These are phyloP conservation scores for Hypomecis atomaria DNA, from an alignment of 2,888 invertebrate genomes.

Conservation along the genomic window DNA sequence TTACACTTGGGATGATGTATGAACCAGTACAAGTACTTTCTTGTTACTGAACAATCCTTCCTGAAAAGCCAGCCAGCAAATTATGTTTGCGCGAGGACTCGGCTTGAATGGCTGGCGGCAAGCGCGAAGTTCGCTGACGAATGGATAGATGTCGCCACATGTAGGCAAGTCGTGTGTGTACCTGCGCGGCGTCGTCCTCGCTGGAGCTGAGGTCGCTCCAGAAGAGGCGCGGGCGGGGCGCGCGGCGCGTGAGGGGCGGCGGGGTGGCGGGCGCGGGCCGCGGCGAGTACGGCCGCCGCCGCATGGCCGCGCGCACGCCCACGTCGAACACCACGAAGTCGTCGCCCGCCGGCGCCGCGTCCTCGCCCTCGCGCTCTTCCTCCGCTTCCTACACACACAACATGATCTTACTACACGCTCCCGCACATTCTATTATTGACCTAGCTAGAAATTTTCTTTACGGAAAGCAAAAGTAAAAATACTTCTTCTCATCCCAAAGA, in stretches of 20 bases:
- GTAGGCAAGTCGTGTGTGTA: not conserved
- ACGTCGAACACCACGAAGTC: constrained; percentile 31
- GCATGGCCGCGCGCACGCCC: constrained; percentile 15
- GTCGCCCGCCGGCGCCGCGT: constrained; percentile 21
- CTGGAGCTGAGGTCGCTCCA: constrained; percentile 36
- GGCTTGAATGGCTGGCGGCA: too few species aligned
- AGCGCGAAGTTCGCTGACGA: too few species aligned
- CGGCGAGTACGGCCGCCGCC: constrained; percentile 26
- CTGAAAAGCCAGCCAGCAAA: too few species aligned
- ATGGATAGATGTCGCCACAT: not conserved
- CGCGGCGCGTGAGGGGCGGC: constrained; percentile 14
- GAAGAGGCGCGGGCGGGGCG: constrained; percentile 2
- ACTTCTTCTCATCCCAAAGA: too few species aligned
- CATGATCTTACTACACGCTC: not conserved
- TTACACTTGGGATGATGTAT: too few species aligned
- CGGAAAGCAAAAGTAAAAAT: too few species aligned
- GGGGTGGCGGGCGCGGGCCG: constrained; percentile 11
- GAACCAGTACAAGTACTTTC: too few species aligned
- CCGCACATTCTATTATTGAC: too few species aligned
- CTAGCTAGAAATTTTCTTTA: too few species aligned
- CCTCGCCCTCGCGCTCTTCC: not conserved
- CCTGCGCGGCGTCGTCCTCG: constrained; percentile 40
- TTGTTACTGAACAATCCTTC: too few species aligned
- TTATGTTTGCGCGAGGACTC: too few species aligned
- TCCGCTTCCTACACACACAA: not conserved